phyloP scores from a whole-genome alignment of 2,113 vertebrate species.

The Eublepharis macularius region DNA sequence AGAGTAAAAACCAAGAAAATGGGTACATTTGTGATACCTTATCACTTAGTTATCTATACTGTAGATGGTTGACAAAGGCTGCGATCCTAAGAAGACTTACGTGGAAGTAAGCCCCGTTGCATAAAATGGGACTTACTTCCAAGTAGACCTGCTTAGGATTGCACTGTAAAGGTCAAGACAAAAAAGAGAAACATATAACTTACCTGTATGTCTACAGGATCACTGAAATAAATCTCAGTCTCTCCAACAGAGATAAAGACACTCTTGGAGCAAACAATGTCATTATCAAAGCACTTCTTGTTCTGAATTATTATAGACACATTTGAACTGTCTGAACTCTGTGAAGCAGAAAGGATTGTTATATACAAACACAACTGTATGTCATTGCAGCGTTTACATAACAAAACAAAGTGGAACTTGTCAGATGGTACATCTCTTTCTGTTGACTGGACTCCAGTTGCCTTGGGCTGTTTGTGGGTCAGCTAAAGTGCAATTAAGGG shows the following conservation, averaged over 20 bases:
- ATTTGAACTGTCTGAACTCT: constrained; percentile 88
- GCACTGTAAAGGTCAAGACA: constrained; percentile 24
- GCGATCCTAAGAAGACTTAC: too few relatives aligned
- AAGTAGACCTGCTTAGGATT: too few relatives aligned
- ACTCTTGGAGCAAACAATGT: constrained; percentile 95
- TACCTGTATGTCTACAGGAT: constrained; percentile 89
- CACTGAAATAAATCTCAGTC: constrained; percentile 92
- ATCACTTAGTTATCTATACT: constrained; percentile 4
- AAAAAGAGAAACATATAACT: constrained; percentile 63
- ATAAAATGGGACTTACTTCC: too few relatives aligned
- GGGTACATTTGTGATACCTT: neutral
- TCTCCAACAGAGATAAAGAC: constrained; percentile 91
- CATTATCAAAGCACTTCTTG: constrained; percentile 97
- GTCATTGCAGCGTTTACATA: constrained; percentile 8
- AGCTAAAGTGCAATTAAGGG: neutral
- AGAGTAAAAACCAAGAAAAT: accelerated
- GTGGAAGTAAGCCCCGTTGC: too few relatives aligned
- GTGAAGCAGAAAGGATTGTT: constrained; percentile 59
- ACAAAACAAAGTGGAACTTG: neutral
- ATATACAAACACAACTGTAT: constrained; percentile 25
- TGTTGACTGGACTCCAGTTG: neutral
- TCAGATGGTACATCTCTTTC: neutral
- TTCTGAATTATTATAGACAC: constrained; percentile 93
- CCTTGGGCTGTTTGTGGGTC: neutral
- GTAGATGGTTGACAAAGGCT: constrained; percentile 35